phyloP scores from a whole-genome alignment of 2,113 vertebrate species.

The Nibea coibor region DNA sequence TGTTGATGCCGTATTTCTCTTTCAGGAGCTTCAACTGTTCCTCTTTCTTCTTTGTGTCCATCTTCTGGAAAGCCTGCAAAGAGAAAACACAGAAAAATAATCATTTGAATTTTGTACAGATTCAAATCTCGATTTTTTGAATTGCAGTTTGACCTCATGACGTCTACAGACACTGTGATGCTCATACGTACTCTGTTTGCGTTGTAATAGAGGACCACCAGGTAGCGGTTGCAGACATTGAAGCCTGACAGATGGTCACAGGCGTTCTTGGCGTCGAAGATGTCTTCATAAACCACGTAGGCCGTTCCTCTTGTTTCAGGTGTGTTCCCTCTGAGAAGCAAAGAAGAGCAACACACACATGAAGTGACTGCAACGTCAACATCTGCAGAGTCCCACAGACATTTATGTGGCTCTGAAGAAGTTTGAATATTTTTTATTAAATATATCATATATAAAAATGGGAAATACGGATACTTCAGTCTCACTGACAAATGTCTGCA shows the following conservation, averaged over 20 bases:
- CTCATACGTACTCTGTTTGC: conserved; percentile 92
- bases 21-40: conserved; percentile 98
- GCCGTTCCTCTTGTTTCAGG: conserved; percentile 97
- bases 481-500: neutral
- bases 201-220: conserved; percentile 98
- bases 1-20: conserved; percentile 99
- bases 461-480: neutral
- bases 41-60: conserved; percentile 99
- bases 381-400: no score
- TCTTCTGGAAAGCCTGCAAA: conserved; percentile 97
- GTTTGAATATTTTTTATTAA: neutral
- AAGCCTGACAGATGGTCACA: conserved; percentile 99
- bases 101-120: no score
- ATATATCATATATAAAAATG: neutral
- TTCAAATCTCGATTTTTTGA: neutral
- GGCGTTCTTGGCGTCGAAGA: conserved; percentile 98
- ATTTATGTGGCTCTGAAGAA: neutral
- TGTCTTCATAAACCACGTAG: conserved; percentile 99
- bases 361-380: no score
- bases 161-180: no score
- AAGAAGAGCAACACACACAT: neutral
- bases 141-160: neutral
- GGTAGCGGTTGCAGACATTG: conserved; percentile 99
- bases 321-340: conserved; percentile 91
- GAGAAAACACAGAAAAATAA: conserved; percentile 2